phyloP scores from a whole-genome alignment of 2,797 vertebrate genomes.

The Rhinogobio ventralis region DNA sequence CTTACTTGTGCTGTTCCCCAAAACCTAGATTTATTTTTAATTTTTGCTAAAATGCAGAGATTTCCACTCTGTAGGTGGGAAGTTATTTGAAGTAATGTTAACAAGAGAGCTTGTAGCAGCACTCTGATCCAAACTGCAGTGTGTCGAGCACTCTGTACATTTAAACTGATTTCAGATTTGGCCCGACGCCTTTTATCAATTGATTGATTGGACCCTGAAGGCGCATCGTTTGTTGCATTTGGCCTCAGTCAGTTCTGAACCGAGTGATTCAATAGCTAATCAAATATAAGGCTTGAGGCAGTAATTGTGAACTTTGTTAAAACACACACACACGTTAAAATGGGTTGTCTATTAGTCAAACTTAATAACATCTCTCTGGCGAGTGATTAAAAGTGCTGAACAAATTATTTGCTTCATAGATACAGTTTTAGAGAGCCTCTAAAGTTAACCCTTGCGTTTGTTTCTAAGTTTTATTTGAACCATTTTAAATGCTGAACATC shows the following conservation, averaged over 20 bases:
- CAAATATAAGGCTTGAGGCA: conserved; percentile 10
- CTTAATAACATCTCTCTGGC: conserved; percentile 28
- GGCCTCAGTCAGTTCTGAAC: conserved; percentile 18
- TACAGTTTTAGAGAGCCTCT: conserved; percentile 5
- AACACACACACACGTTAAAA: background rate
- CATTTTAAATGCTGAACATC: background rate
- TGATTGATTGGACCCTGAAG: conserved; percentile 40
- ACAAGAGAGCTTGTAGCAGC: conserved; percentile 6
- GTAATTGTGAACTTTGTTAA: conserved; percentile 16
- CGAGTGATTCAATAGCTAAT: conserved; percentile 28
- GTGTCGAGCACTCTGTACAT: background rate
- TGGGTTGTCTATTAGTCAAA: conserved; percentile 20
- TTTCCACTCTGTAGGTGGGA: conserved; percentile 18
- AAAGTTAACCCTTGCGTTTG: background rate
- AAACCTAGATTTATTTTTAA: background rate
- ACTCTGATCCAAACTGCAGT: conserved; percentile 1
- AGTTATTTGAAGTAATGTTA: conserved; percentile 35
- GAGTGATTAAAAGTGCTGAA: conserved; percentile 38
- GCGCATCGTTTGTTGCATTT: conserved; percentile 11
- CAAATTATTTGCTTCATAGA: background rate
- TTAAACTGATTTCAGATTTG: conserved; percentile 24
- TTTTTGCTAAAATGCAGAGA: background rate
- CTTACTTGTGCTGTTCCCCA: background rate
- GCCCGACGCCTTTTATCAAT: conserved; percentile 30
- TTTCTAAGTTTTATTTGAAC: background rate